phyloP scores from a whole-genome alignment of 2,113 vertebrate species.

The Lepidothrix coronata region DNA sequence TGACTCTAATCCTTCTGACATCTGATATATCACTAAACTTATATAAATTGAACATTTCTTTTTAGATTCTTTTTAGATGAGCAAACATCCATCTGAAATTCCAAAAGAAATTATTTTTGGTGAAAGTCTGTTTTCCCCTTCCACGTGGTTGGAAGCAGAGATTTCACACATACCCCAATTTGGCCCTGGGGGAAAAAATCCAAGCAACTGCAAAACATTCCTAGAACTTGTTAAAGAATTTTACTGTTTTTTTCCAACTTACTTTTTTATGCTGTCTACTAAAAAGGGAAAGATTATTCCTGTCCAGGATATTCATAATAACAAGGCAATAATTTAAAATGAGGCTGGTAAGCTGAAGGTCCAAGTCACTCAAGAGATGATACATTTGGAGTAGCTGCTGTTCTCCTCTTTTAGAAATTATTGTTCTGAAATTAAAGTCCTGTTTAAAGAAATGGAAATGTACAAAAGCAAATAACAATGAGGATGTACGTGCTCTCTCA shows the following conservation, averaged over 20 bases:
- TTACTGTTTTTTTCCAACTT: conserved; percentile 28
- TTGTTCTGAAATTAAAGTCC: neutral
- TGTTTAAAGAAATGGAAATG: neutral
- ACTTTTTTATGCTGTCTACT: neutral
- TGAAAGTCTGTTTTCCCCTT: neutral
- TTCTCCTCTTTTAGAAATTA: neutral
- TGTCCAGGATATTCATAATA: neutral
- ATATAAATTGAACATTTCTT: neutral
- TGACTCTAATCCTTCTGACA: neutral
- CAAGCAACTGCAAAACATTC: neutral
- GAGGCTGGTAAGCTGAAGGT: neutral
- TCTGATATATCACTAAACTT: neutral
- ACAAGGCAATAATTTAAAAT: neutral
- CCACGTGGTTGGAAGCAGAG: neutral
- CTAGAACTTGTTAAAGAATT: conserved; percentile 26
- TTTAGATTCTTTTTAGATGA: neutral
- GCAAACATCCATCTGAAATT: neutral
- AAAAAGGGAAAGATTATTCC: neutral
- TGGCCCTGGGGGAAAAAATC: neutral
- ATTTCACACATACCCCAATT: neutral
- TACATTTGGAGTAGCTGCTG: neutral
- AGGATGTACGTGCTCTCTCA: neutral
- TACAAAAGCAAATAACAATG: neutral
- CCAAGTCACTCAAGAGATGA: neutral
- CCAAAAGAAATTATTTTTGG: neutral